Percentiles rank a stretch among this genome's conserved stretches.
Conservation (phyloP, 1,140 invertebrate genomes). For the Drosophila neocordata region DNA sequence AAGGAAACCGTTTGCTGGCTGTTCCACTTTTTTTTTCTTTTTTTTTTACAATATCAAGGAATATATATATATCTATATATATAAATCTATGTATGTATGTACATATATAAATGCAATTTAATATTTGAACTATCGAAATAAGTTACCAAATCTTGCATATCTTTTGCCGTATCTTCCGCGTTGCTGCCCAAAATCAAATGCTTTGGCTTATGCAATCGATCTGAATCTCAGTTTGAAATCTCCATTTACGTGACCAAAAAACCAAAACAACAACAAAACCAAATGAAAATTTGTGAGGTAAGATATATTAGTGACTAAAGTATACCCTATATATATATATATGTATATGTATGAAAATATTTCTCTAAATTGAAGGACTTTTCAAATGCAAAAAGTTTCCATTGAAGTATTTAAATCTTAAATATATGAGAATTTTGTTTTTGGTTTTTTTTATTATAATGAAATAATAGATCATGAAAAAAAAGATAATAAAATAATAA, state of each 20-base stretch:
- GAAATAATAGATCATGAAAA: no score
- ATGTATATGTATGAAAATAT: slow-evolving; percentile 12
- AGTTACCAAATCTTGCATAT: slow-evolving; percentile 24
- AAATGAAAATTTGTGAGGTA: slow-evolving; percentile 26
- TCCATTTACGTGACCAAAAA: slow-evolving; percentile 32
- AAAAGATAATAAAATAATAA: no score
- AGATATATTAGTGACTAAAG: neutral
- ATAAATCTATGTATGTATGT: neutral
- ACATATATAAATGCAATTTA: slow-evolving; percentile 8
- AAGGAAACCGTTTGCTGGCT: slow-evolving; percentile 55
- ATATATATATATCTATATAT: neutral
- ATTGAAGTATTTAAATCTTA: no score
- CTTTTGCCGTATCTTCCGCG: slow-evolving; percentile 53
- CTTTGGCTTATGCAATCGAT: slow-evolving; percentile 51
- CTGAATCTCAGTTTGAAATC: slow-evolving; percentile 28
- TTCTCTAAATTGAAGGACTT: no score
- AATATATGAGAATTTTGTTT: no score
- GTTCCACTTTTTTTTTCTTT: no score
- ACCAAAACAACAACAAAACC: slow-evolving; percentile 21
- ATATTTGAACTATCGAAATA: slow-evolving; percentile 17
- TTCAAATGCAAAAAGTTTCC: no score
- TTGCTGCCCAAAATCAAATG: slow-evolving; percentile 58
- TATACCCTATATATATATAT: neutral
- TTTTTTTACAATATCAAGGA: slow-evolving; percentile 10
- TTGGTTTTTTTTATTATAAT: no score